phyloP scores from a whole-genome alignment of 2,113 vertebrate genomes.

The Nerophis lumbriciformis region DNA sequence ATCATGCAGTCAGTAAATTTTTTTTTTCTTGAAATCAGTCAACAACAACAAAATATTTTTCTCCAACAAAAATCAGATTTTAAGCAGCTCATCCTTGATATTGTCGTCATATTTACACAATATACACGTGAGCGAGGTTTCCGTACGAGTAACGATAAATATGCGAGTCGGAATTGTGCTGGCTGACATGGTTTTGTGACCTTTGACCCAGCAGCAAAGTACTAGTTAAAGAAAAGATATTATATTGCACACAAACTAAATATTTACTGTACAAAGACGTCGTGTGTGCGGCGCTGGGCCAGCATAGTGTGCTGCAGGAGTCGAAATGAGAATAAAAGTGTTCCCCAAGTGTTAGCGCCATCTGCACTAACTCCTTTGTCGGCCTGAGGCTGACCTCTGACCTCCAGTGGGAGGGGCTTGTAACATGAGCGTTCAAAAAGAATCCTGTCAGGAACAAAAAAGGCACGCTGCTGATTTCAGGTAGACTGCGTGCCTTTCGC shows the following conservation, averaged over 20 bases:
- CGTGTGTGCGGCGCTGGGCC: background rate
- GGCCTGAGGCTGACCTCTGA: background rate
- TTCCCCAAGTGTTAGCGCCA: no score
- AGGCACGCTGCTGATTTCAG: conserved; percentile 50
- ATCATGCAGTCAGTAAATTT: conserved; percentile 63
- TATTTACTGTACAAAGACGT: background rate
- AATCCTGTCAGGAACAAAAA: conserved; percentile 12
- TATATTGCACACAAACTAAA: conserved; percentile 55
- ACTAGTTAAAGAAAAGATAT: conserved; percentile 1
- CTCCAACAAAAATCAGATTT: conserved; percentile 16
- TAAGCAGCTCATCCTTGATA: conserved; percentile 25
- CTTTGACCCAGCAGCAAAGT: conserved; percentile 16
- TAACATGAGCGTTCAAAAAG: background rate
- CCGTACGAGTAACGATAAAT: conserved; percentile 55
- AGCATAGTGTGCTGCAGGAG: background rate
- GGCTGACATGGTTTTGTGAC: conserved; percentile 13
- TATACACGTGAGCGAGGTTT: conserved; percentile 23
- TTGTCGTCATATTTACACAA: conserved; percentile 58
- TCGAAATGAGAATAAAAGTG: no score
- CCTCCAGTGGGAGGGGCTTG: background rate
- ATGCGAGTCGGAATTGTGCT: conserved; percentile 21
- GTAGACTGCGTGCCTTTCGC: conserved; percentile 17
- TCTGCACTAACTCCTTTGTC: background rate
- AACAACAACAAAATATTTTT: conserved; percentile 13
- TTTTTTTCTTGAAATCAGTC: conserved; percentile 29